phyloP scores from a whole-genome alignment of 2,888 invertebrate genomes.

The Eristalis tenax region DNA sequence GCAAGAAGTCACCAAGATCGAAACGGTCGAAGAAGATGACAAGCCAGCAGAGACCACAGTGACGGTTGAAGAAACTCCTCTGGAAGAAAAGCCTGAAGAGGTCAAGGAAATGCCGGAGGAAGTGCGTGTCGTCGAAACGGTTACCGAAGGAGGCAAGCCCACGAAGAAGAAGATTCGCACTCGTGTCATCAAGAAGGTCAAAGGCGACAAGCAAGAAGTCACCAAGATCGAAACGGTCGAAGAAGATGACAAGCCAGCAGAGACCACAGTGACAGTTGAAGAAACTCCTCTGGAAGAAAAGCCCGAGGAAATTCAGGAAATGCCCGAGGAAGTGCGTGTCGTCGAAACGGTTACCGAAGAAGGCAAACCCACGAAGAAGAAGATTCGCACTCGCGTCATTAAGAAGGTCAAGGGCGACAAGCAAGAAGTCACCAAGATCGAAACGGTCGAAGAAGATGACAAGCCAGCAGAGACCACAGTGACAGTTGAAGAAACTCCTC shows the following conservation, averaged over 20 bases:
- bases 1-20: constrained; percentile 80
- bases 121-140: constrained; percentile 61
- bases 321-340: constrained; percentile 75
- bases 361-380: constrained; percentile 76
- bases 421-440: constrained; percentile 79
- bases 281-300: constrained; percentile 70
- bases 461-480: constrained; percentile 77
- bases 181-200: constrained; percentile 74
- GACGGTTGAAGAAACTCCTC: constrained; percentile 72
- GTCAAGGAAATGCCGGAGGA: constrained; percentile 78
- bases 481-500: constrained; percentile 69
- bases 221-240: constrained; percentile 77
- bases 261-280: constrained; percentile 76
- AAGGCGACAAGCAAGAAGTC: constrained; percentile 75
- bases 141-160: constrained; percentile 74
- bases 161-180: constrained; percentile 76
- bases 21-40: constrained; percentile 80
- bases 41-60: constrained; percentile 79
- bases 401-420: constrained; percentile 76
- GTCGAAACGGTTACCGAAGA: constrained; percentile 74
- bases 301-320: constrained; percentile 67
- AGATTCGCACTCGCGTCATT: constrained; percentile 77
- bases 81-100: constrained; percentile 62
- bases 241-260: constrained; percentile 77
- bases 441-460: constrained; percentile 79